phyloP scores from a whole-genome alignment of 1,140 invertebrate genomes.

The Drosophila watanabei region DNA sequence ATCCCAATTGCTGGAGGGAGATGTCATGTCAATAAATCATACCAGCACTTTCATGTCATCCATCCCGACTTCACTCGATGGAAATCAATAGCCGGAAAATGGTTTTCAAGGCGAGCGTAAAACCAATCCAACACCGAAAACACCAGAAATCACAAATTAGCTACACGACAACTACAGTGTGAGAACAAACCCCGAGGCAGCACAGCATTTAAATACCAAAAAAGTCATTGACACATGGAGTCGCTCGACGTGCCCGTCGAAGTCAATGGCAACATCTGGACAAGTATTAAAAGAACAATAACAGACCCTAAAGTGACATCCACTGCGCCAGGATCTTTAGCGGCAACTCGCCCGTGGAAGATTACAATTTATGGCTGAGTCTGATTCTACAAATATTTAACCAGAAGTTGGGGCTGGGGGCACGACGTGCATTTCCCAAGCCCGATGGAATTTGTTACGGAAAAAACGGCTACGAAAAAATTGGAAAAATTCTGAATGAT shows the following conservation, averaged over 20 bases:
- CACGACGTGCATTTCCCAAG: conserved; percentile 53
- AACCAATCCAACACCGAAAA: conserved; percentile 76
- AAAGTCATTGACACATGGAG: conserved; percentile 72
- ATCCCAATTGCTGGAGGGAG: background rate
- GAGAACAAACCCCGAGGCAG: conserved; percentile 54
- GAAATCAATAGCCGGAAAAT: conserved; percentile 80
- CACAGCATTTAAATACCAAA: conserved; percentile 64
- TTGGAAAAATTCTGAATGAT: conserved; percentile 28
- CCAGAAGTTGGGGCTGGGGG: conserved; percentile 54
- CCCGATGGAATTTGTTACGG: conserved; percentile 71
- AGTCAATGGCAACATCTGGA: conserved; percentile 64
- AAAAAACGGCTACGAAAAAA: conserved; percentile 24
- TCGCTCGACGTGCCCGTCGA: conserved; percentile 12
- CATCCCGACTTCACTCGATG: conserved; percentile 22
- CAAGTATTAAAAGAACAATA: conserved; percentile 64
- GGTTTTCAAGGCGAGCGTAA: conserved; percentile 73
- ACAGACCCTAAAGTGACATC: conserved; percentile 50
- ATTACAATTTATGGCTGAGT: conserved; percentile 68
- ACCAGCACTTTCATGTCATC: conserved; percentile 68
- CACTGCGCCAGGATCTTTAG: conserved; percentile 61
- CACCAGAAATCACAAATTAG: conserved; percentile 81
- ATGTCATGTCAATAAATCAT: conserved; percentile 68
- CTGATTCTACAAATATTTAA: conserved; percentile 57
- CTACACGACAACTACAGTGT: conserved; percentile 67
- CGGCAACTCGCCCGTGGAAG: conserved; percentile 59